These are phyloP conservation scores for Drosophila triauraria DNA, from an alignment of 1,140 invertebrate genomes.

Conservation along the genomic window DNA sequence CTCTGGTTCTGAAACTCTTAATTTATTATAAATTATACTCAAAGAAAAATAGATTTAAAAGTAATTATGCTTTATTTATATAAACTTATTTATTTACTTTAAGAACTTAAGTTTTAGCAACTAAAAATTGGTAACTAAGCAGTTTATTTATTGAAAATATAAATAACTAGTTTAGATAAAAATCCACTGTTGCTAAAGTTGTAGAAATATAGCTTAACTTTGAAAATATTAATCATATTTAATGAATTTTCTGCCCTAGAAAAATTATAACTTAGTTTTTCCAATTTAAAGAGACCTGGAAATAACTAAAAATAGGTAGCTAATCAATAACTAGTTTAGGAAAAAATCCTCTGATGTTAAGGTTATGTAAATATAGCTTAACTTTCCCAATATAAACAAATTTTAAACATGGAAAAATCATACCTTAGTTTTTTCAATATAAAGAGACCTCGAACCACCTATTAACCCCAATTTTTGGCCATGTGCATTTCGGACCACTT, in stretches of 20 bases:
- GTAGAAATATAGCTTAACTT: neutral
- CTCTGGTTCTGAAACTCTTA: neutral
- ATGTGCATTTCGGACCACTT: constrained; percentile 31
- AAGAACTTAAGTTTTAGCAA: too few species aligned
- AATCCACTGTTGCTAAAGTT: too few species aligned
- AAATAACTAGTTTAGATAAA: too few species aligned
- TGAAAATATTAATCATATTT: too few species aligned
- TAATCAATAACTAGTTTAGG: too few species aligned
- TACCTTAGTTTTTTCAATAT: neutral
- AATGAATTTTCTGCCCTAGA: too few species aligned
- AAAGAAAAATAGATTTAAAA: too few species aligned
- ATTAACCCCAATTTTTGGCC: neutral
- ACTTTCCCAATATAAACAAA: neutral
- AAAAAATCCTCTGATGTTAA: too few species aligned
- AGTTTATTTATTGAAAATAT: too few species aligned
- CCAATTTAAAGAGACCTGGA: neutral
- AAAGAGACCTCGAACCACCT: neutral
- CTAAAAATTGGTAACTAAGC: too few species aligned
- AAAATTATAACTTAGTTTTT: neutral
- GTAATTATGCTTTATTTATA: too few species aligned
- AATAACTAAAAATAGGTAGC: neutral
- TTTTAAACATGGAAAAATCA: neutral
- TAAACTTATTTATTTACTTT: too few species aligned
- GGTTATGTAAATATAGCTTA: neutral
- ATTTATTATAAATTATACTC: neutral